Base-by-base conservation (phyloP, 1,140 invertebrate species). In the Hyphantria cunea region DNA sequence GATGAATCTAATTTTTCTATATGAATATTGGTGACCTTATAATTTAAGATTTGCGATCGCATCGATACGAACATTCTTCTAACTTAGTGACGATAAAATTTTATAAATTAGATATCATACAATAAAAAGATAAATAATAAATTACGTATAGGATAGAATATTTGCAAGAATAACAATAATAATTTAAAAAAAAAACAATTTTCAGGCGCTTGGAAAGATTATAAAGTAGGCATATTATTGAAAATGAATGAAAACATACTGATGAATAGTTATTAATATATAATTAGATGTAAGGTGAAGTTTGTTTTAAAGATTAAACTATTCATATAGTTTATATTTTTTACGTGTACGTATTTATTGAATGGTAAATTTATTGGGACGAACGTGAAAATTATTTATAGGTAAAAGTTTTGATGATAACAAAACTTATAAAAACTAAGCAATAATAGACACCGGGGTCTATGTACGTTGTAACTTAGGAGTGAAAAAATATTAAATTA, bases 251-350 rank as follows among this genome's bases (percentile, higher is more conserved):
- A 87, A 78, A 88, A 81, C 88, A 90, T 89, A 88, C 84, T 86
- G 87, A 89, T 82, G 77, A 87, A 90, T 90, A 89, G 87, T 90
- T 90, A 90, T 90, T 90, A 90, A 90, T 90, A 90, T 90, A 90
- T 90, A 89, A 89, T 88, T 89, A 90, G 88, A 37, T 49, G 79
- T 82, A 90, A 80, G 75, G 78, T 76, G 71, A 90, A 88, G 86
- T 90, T 90, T 89, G 86, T 90, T 90, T 90, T 89, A 89, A 90
- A 89, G 84, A 89, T 90, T 88, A 89, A 90, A 90, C 88, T 90
- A 89, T 90, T 87, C 81, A 90, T 87, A 90, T 90, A 90, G 88
- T 90, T 90, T 90, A 90, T 90, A 90, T 90, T 90, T 90, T 90
- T 90, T 90, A 90, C 88, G 84, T 90, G 84, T 90, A 89, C 84